Base-by-base conservation (phyloP, 2,113 vertebrate genomes). In the Chlorocebus sabaeus region DNA sequence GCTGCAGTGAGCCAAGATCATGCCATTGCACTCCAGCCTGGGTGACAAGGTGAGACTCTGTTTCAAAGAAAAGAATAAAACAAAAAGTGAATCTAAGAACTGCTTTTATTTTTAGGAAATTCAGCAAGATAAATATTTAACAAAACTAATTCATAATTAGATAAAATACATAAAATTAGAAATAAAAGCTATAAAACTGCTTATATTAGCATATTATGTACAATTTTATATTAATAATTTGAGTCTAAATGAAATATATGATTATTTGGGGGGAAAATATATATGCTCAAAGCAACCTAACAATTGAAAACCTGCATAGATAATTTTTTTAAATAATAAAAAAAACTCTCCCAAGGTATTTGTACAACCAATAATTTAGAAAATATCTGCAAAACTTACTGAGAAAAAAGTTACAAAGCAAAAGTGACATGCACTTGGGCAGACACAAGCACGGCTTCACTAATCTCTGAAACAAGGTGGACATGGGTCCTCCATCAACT, bases 211-310 rank as follows among this genome's bases (percentile, higher is more conserved):
- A 83, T 25, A 38, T 9, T 75, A 55, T 27, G n/a, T 82, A 87
- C 25, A 87, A 83, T 80, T 93, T 83, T 95, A 57, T 52, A 78
- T 40, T 76, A 85, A 73, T 72, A 88, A 90, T 78, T 89, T 86
- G 32, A 95, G 11, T 68, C 17, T 80, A 78, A 97, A 83, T 82
- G 23, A 82, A 91, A 78, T 89, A 25, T 32, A 35, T 64, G n/a
- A 78, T 83, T 83, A 25, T 75, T 93, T 93, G n/a, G 22, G 22
- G 25, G 20, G 17, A 43, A 40, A 30, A 22, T 50, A 20, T 55
- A 59, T 0, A 12, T 64, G 3, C 27, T 87, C n/a, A 84, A 88
- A 95, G 64, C 8, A 35, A 93, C 11, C 35, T 79, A 48, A 25
- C 22, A 85, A 93, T 48, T 80, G 55, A 80, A 95, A 55, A 40